phyloP scores from a whole-genome alignment of 2,888 invertebrate species.

The Scrobipalpa atriplicella region DNA sequence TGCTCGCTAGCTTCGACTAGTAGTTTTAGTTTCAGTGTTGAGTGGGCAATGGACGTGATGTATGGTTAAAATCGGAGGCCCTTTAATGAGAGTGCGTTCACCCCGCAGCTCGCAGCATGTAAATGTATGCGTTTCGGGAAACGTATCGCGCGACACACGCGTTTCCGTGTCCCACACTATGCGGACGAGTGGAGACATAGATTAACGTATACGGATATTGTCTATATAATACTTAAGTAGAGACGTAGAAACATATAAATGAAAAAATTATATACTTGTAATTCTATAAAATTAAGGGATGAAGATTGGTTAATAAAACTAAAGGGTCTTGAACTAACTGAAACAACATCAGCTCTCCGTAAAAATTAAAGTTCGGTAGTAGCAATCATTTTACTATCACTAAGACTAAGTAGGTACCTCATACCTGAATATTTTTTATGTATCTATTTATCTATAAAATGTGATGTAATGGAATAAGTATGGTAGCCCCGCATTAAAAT shows the following conservation, averaged over 20 bases:
- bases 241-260: not conserved
- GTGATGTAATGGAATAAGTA: not conserved
- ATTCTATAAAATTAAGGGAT: too few relatives aligned
- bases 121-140: constrained; percentile 70
- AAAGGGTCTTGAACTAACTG: too few relatives aligned
- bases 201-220: not conserved
- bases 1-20: constrained; percentile 46
- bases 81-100: constrained; percentile 80
- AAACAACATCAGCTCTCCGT: too few relatives aligned
- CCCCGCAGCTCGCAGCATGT: constrained; percentile 54
- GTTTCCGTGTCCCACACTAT: constrained; percentile 36
- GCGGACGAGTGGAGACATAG: not conserved
- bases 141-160: constrained; percentile 57
- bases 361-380: too few relatives aligned
- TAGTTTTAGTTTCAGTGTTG: constrained; percentile 38
- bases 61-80: constrained; percentile 63
- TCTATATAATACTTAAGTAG: not conserved
- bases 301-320: too few relatives aligned
- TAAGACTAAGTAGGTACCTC: too few relatives aligned
- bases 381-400: too few relatives aligned
- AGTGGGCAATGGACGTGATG: constrained; percentile 49
- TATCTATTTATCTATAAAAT: too few relatives aligned
- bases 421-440: too few relatives aligned
- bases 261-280: too few relatives aligned
- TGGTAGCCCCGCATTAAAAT: not conserved